Evolutionary conservation across 2,888 invertebrate species (phyloP).

Genomic region (Mesorhabditis belari): DNA sequence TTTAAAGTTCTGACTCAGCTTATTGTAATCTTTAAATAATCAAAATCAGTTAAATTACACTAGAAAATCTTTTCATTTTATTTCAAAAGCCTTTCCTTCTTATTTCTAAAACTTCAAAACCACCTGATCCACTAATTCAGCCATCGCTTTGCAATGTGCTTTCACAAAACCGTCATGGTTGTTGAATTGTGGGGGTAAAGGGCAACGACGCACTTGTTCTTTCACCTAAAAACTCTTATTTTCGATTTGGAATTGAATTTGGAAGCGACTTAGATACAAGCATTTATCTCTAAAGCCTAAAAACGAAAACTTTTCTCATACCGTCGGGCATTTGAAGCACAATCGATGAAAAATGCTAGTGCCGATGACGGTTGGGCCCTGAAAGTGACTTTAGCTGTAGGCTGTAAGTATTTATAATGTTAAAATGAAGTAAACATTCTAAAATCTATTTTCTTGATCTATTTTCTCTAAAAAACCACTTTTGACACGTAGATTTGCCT

Average conservation of each 20-base stretch:
- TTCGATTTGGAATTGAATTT: not conserved
- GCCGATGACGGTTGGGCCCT: conserved; percentile 52
- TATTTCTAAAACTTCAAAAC: conserved; percentile 1
- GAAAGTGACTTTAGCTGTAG: no score
- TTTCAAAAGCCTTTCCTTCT: no score
- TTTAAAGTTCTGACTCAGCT: no score
- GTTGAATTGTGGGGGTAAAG: conserved; percentile 38
- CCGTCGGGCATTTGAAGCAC: conserved; percentile 48
- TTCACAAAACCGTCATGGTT: conserved; percentile 49
- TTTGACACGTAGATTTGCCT: conserved; percentile 31
- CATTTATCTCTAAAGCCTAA: not conserved
- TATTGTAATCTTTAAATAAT: no score
- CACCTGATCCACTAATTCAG: conserved; percentile 47
- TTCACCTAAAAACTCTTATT: conserved; percentile 26
- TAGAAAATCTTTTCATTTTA: no score
- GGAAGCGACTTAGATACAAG: not conserved
- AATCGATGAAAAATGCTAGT: conserved; percentile 46
- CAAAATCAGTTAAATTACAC: no score
- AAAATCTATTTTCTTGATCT: no score
- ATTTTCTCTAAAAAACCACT: no score
- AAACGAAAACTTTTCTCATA: not conserved
- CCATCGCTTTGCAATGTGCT: conserved; percentile 47
- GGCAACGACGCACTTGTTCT: conserved; percentile 43
- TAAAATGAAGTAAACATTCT: no score
- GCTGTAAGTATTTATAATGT: no score